phyloP scores from a whole-genome alignment of 1,140 invertebrate genomes.

The Bombus waltoni region DNA sequence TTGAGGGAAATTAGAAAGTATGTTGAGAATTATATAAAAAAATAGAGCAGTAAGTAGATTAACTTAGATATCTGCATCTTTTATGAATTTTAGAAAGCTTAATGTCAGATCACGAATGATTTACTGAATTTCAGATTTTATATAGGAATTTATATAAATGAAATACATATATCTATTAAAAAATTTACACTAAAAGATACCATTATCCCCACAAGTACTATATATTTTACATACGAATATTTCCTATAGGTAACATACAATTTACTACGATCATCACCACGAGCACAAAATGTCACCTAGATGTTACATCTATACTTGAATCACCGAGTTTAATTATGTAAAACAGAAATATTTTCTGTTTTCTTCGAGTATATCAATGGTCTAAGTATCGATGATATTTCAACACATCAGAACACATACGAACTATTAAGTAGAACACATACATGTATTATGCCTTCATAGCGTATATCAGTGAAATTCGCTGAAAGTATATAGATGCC shows the following conservation, averaged over 20 bases:
- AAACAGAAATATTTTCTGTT: neutral
- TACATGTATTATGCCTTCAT: too few relatives aligned
- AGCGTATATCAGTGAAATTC: neutral
- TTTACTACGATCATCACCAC: neutral
- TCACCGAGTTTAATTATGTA: neutral
- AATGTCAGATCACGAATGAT: neutral
- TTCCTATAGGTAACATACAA: neutral
- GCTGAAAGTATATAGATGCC: neutral
- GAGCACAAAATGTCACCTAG: neutral
- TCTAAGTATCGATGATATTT: neutral
- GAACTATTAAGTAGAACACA: too few relatives aligned
- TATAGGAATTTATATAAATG: too few relatives aligned
- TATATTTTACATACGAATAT: neutral
- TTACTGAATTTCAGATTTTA: neutral
- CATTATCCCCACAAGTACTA: neutral
- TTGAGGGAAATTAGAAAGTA: neutral
- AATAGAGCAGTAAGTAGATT: neutral
- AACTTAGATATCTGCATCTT: neutral
- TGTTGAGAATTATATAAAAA: neutral
- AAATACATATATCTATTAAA: too few relatives aligned
- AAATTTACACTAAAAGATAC: neutral
- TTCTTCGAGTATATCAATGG: neutral
- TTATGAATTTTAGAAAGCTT: neutral
- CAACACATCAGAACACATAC: too few relatives aligned
- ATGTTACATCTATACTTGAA: neutral